These are phyloP conservation scores for Pseudoatta argentina DNA, from an alignment of 1,140 invertebrate species.

Conservation along the genomic window DNA sequence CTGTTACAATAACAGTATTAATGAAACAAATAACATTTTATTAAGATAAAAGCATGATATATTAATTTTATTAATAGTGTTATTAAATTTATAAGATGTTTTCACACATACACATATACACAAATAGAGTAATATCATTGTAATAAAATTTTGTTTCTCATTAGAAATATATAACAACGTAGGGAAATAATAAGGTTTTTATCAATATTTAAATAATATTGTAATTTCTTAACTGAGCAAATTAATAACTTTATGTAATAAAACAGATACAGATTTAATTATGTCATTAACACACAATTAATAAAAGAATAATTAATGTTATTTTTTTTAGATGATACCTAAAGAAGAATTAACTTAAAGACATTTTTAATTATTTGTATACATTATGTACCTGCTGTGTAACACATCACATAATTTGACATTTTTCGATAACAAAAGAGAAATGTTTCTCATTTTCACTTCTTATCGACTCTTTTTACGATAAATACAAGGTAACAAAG, in stretches of 20 bases:
- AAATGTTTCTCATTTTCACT: neutral
- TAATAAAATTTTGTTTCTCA: no score
- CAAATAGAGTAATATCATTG: no score
- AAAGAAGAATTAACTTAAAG: neutral
- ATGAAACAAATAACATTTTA: no score
- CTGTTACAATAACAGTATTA: no score
- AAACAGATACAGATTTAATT: neutral
- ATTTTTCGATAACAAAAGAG: neutral
- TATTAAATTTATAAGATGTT: no score
- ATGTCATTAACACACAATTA: neutral
- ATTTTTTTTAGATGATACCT: neutral
- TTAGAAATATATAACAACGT: neutral
- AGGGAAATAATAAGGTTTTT: neutral
- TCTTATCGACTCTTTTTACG: neutral
- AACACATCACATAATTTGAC: neutral
- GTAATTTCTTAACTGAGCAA: neutral
- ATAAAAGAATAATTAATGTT: neutral
- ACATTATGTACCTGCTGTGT: neutral
- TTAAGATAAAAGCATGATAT: no score
- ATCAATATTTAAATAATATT: neutral
- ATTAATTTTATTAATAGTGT: no score
- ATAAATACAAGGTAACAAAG: neutral
- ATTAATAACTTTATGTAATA: neutral
- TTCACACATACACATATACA: no score
- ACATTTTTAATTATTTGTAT: neutral